Evolutionary conservation across 2,113 vertebrate species (phyloP), one percentile per base, ranked within the genome.

Genomic region (Elephantulus edwardii): DNA sequence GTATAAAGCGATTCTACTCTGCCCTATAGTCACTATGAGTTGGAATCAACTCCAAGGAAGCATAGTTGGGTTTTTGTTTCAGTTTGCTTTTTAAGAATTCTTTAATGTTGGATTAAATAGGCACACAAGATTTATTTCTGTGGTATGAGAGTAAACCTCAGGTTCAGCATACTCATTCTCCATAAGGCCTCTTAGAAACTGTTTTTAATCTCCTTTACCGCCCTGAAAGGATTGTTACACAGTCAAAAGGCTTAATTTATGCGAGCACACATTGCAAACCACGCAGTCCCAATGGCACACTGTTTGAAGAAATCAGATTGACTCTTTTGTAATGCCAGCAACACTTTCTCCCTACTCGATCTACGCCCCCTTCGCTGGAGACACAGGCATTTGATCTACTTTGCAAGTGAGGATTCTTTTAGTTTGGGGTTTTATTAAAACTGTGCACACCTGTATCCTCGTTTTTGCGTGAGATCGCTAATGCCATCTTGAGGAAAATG

Each of bases 381-480:
- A 44, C 9, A 33, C 38, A 54, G 91, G 46, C 83, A 74, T 33
- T 72, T 79, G 24, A 90, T 86, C 40, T 90, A 71, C 72, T 89
- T 95, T 89, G 40, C 78, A 91, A 87, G 75, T 81, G 48, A 6
- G 26, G 28, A 50, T 62, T 80, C 48, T 30, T 68, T 12, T 42
- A 19, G 52, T 17, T 42, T 72, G 48, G 22, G 24, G 5, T 88
- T 85, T 87, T 77, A 85, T 94, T 92, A 90, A 90, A 94, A 56
- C 30, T 48, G 2, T 33, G 38, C n/a, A 94, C 86, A 86, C 76
- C 88, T 95, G 79, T 66, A 86, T 54, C n/a, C 19, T 82, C 54
- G 52, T n/a, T 89, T 89, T 76, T 42, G 70, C 93, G 68, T 56
- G 60, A 20, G 22, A 1, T 60, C 35, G 84, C 48, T 92, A 85